Conservation (phyloP, 2,113 vertebrate species). For the Tychaedon coryphoeus region DNA sequence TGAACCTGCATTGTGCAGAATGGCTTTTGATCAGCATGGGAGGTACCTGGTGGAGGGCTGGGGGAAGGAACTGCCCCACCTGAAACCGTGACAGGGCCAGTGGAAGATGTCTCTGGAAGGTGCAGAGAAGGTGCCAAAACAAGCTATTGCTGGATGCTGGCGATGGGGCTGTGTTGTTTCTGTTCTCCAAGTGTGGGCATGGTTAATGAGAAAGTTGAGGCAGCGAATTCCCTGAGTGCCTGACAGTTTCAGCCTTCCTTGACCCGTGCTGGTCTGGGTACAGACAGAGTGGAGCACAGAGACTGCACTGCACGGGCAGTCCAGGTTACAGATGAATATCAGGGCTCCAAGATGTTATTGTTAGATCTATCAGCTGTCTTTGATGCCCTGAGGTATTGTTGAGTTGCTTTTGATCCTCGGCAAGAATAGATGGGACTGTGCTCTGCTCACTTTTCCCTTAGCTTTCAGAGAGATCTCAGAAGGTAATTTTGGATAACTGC, state of each 20-base stretch:
- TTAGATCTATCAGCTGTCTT: slow-evolving; percentile 65
- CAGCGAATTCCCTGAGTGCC: slow-evolving; percentile 26
- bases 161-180: background rate
- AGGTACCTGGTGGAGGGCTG: background rate
- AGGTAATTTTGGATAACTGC: slow-evolving; percentile 61
- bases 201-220: slow-evolving; percentile 41
- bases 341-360: slow-evolving; percentile 61
- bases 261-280: slow-evolving; percentile 19
- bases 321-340: slow-evolving; percentile 62
- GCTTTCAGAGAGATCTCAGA: slow-evolving; percentile 60
- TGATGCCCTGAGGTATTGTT: slow-evolving; percentile 66
- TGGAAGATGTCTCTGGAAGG: background rate
- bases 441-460: slow-evolving; percentile 47
- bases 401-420: slow-evolving; percentile 49
- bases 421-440: slow-evolving; percentile 61
- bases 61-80: fast-evolving
- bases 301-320: slow-evolving; percentile 51
- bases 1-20: background rate
- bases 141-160: background rate
- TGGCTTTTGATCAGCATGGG: fast-evolving
- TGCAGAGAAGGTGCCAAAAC: background rate
- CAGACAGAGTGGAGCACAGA: slow-evolving; percentile 36
- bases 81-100: fast-evolving
- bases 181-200: slow-evolving; percentile 48
- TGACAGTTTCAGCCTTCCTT: slow-evolving; percentile 38